Base-by-base conservation (phyloP, 2,797 vertebrate genomes). In the Crenichthys baileyi region DNA sequence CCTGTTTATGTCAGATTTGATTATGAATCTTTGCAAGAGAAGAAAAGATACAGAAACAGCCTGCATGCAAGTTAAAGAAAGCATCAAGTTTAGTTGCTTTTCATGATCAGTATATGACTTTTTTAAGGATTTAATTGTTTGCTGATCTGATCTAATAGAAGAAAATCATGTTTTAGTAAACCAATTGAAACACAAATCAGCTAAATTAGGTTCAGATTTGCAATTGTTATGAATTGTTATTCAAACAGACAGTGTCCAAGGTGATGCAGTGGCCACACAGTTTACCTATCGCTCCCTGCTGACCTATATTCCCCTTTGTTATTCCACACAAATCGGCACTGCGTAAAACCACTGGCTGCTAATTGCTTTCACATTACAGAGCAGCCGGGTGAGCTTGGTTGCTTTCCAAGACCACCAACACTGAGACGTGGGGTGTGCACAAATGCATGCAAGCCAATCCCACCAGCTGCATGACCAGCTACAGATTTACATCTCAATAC, bases 321-420 rank as follows among this genome's bases (percentile, higher is more conserved):
- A 92, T 93, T 94, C 85, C 94, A 89, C 93, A 77, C 84, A 86
- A 91, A 94, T 91, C 93, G 83, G 92, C 88, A 78, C 89, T 92
- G 88, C 89, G 92, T 94, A 93, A 96, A 97, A 95, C 96, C 92
- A 76, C 94, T 92, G 90, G 85, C 94, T 94, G 88, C 95, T 97
- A 97, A 98, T 96, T 97, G 95, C 96, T 97, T 97, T 97, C 96
- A 96, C 91, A 95, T 97, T 97, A 94, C 94, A 92, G 87, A 94
- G 94, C 95, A 96, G 95, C 94, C 92, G 88, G 94, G 94, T 93
- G 94, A 94, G 90, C 92, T 94, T 96, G 96, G 95, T 96, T 89
- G 85, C 93, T 77, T 91, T 97, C 96, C 97, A 97, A 96, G 97
- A 97, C 97, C 97, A 98, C 97, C 97, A 94, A 90, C 89, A 90